A percentile compares a stretch with the other conserved stretches of the same genome.
Conservation (phyloP, 2,888 invertebrate genomes). For the Pammene aurita region DNA sequence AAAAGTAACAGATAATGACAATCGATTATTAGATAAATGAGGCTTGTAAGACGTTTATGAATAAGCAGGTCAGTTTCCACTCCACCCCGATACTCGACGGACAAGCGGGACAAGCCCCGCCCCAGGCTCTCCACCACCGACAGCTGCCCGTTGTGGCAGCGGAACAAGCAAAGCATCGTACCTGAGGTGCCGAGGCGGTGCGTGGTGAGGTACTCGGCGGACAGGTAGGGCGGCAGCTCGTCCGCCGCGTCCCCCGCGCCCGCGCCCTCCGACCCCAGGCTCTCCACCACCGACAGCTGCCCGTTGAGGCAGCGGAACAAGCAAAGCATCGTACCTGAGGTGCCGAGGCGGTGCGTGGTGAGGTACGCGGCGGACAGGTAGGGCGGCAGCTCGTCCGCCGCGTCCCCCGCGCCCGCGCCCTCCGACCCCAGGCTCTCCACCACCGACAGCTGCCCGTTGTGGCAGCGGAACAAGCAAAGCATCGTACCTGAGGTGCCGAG, state of each 20-base stretch:
- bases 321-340: slow-evolving; percentile 61
- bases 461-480: too few species aligned
- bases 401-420: slow-evolving; percentile 70
- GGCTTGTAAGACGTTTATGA: too few species aligned
- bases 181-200: slow-evolving; percentile 76
- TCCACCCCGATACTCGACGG: too few species aligned
- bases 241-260: slow-evolving; percentile 83
- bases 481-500: slow-evolving; percentile 71
- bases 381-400: slow-evolving; percentile 83
- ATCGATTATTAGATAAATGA: too few species aligned
- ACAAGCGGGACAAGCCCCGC: too few species aligned
- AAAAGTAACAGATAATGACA: too few species aligned
- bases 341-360: slow-evolving; percentile 74
- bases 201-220: slow-evolving; percentile 86
- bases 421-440: slow-evolving; percentile 89
- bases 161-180: too few species aligned
- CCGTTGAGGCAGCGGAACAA: slow-evolving; percentile 51
- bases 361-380: slow-evolving; percentile 90
- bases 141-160: too few species aligned
- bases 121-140: too few species aligned
- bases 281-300: too few species aligned
- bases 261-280: too few species aligned
- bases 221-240: slow-evolving; percentile 89
- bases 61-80: too few species aligned
- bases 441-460: slow-evolving; percentile 96